Evolutionary conservation across 2,797 vertebrate genomes (phyloP).

Genomic region (Streptopelia turtur): DNA sequence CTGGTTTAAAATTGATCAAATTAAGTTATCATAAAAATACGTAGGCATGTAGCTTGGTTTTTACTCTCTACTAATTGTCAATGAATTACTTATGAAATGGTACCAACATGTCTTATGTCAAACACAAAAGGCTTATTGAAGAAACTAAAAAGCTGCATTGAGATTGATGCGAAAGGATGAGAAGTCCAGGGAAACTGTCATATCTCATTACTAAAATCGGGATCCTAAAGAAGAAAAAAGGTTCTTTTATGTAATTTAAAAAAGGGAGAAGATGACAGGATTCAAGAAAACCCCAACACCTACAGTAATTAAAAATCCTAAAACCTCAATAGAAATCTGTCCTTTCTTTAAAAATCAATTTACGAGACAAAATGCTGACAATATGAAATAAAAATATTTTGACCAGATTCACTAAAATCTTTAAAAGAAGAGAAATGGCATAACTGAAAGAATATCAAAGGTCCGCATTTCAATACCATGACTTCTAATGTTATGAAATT

Average conservation of each 20-base stretch:
- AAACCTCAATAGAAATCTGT: not conserved
- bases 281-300: not conserved
- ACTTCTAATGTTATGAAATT: not conserved
- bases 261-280: not conserved
- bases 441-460: not conserved
- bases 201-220: not conserved
- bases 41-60: not conserved
- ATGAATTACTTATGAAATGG: not conserved
- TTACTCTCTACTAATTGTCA: not conserved
- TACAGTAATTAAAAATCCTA: not conserved
- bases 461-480: not conserved
- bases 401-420: not conserved
- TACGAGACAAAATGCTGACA: not conserved
- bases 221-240: not conserved
- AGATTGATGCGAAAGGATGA: not conserved
- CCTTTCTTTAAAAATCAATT: not conserved
- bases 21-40: not conserved
- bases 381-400: not conserved
- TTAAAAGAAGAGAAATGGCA: not conserved
- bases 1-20: not conserved
- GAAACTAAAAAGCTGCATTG: not conserved
- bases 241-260: not conserved
- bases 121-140: not conserved
- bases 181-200: not conserved
- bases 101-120: not conserved